These are phyloP conservation scores for Habropoda laboriosa DNA, from an alignment of 1,140 invertebrate species.

Conservation along the genomic window DNA sequence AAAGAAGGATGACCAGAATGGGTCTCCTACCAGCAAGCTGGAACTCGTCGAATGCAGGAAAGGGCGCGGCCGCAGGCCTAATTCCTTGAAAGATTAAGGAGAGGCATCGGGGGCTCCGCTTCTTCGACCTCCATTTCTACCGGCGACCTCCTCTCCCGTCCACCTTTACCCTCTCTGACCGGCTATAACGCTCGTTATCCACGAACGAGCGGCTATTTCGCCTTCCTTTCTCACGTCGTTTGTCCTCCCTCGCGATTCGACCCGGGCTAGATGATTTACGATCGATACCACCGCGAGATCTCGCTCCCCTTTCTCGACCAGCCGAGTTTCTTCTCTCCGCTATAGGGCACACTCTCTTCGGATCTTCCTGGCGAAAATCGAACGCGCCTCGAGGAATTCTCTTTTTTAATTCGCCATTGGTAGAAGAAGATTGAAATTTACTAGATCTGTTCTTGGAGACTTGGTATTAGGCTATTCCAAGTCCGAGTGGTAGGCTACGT, in stretches of 20 bases:
- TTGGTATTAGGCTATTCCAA: too few species aligned
- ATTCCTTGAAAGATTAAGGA: slow-evolving; percentile 80
- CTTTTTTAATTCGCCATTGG: too few species aligned
- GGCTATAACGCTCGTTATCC: slow-evolving; percentile 49
- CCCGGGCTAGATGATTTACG: slow-evolving; percentile 38
- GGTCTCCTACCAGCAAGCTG: slow-evolving; percentile 45
- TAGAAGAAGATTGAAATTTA: too few species aligned
- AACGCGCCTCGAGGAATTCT: too few species aligned
- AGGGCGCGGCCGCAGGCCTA: slow-evolving; percentile 78
- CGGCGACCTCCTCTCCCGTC: slow-evolving; percentile 55
- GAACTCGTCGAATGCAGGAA: slow-evolving; percentile 81
- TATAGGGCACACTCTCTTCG: too few species aligned
- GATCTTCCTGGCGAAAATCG: too few species aligned
- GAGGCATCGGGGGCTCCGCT: slow-evolving; percentile 64
- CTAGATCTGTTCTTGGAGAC: too few species aligned
- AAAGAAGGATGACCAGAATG: slow-evolving; percentile 64
- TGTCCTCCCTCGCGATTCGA: slow-evolving; percentile 53
- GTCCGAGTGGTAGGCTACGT: too few species aligned
- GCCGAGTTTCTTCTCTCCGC: neutral
- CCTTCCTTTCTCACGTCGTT: slow-evolving; percentile 76
- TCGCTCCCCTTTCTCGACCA: too few species aligned
- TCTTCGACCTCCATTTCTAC: slow-evolving; percentile 68
- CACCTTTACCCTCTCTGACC: slow-evolving; percentile 40
- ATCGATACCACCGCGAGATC: slow-evolving; percentile 26
- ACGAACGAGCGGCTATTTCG: slow-evolving; percentile 51